Conservation (phyloP, 2,888 invertebrate genomes). For the Chrysolina haemoptera region DNA sequence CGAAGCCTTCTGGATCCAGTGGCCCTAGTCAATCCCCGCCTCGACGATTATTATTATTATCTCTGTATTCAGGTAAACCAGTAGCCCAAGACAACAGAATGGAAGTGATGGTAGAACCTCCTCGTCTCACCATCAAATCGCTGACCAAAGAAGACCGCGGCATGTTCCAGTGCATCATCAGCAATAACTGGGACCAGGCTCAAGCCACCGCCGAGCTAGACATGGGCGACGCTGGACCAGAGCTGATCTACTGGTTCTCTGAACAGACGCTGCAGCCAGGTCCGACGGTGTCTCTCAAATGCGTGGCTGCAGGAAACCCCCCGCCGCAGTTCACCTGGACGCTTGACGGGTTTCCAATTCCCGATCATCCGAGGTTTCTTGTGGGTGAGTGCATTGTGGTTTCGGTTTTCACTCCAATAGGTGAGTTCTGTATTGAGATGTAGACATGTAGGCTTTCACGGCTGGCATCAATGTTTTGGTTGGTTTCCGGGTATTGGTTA, state of each 20-base stretch:
- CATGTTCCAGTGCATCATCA: constrained; percentile 93
- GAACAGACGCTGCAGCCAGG: constrained; percentile 94
- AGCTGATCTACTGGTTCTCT: constrained; percentile 91
- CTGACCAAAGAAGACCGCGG: constrained; percentile 88
- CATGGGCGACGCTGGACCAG: constrained; percentile 90
- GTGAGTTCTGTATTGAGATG: no score
- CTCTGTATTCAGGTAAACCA: constrained; percentile 62
- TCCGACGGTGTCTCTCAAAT: constrained; percentile 91
- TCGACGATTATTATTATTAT: neutral
- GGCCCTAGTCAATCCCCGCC: no score
- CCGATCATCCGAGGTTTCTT: constrained; percentile 80
- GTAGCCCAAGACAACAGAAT: constrained; percentile 67
- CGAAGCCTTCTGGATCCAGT: no score
- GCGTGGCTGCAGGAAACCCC: constrained; percentile 95
- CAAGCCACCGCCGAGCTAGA: constrained; percentile 87
- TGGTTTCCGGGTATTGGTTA: no score
- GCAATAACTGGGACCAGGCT: constrained; percentile 87
- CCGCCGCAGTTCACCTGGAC: constrained; percentile 94
- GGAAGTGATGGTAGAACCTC: constrained; percentile 66
- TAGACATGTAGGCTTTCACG: no score
- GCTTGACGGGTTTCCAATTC: constrained; percentile 85
- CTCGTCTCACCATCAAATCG: constrained; percentile 73
- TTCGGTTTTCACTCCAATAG: no score
- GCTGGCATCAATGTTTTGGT: no score
- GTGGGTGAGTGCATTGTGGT: constrained; percentile 71